Base-by-base conservation (phyloP, 2,797 vertebrate genomes). In the Helicolenus hilgendorfi region DNA sequence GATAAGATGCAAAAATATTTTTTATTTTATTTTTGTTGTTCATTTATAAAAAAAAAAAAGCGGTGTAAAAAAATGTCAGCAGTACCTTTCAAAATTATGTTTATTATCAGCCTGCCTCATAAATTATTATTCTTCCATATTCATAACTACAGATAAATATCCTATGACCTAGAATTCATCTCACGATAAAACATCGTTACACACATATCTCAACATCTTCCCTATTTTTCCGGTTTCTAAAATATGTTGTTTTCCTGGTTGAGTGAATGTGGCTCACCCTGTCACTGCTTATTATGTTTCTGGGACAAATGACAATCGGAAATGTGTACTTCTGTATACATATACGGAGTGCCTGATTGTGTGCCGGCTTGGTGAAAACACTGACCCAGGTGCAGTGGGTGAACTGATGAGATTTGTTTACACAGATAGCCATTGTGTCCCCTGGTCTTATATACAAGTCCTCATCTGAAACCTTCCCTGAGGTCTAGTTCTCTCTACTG, bases 101-200 rank as follows among this genome's bases (percentile, higher is more conserved):
- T 92, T 95, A 92, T 89, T 87, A 94, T 90, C 27, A 81, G 36
- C 55, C 8, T 36, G 67, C 53, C 83, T 92, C 77, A 81, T 90
- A 84, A 93, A 93, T 92, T 83, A 92, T 90, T 92, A 86, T 86
- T 79, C 56, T 60, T 90, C 88, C 89, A 94, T 93, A 94, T 94
- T 95, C 85, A 91, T 92, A 92, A 88, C 80, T 77, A 80, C 86
- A 89, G 92, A 92, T 92, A 89, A 91, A 91, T 89, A 84, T 92
- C 72, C 62, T 71, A 27, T 93, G 92, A 94, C 94, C 96, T 74
- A 92, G 88, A 95, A 94, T 92, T 84, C 82, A 84, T 89, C 87
- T 89, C 63, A 86, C 9, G 24, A 81, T 90, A 78, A 81, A 87
- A 91, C 70, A 55, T 87, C 79, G 69, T 87, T 89, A 89, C 81